Base-by-base conservation (phyloP, 1,140 invertebrate genomes). In the Drosophila prosaltans region DNA sequence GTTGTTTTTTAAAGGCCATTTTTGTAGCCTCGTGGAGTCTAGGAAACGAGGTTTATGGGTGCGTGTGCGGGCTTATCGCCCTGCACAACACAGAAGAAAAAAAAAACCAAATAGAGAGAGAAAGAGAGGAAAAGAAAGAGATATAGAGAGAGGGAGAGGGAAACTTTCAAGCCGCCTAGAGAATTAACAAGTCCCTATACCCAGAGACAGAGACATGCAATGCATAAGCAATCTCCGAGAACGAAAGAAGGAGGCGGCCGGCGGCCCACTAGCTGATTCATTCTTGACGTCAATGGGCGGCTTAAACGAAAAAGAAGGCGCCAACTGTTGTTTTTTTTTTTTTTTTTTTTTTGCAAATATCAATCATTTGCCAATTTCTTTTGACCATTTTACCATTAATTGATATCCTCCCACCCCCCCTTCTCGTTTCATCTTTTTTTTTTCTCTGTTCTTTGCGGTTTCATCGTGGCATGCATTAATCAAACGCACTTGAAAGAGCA, bases 21-120 rank as follows among this genome's bases (percentile, higher is more conserved):
- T 59, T 70, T 11, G 67, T 41, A 48, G 57, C 63, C 61, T 39
- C 70, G 57, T 62, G 65, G 62, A 69, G 59, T 72, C 69, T 62
- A 40, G 48, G 11, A 43, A 58, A 71, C 70, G 72, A 89, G 77
- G 85, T 88, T 88, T 88, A 89, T 89, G 84, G 85, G 84, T 89
- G 85, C 84, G 84, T 89, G 84, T 88, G 84, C 67, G 80, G 55
- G 45, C 73, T 88, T 84, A 88, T 78, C 71, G 70, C 69, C 63
- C 32, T 68, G 76, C 82, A 86, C 28, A 30, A 30, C 28, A 16
- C 16, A 16, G 16, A 16, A 16, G 0, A 16, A 16, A 16, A 16
- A 16, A 16, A 16, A 16, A 16, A 16, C 16, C 10, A 43, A 3
- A 43, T n/a, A 43, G 1, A 43, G 11, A n/a, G 11, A 43, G 41